Conservation (phyloP, 2,888 invertebrate species). For the Eubasilissa splendida region DNA sequence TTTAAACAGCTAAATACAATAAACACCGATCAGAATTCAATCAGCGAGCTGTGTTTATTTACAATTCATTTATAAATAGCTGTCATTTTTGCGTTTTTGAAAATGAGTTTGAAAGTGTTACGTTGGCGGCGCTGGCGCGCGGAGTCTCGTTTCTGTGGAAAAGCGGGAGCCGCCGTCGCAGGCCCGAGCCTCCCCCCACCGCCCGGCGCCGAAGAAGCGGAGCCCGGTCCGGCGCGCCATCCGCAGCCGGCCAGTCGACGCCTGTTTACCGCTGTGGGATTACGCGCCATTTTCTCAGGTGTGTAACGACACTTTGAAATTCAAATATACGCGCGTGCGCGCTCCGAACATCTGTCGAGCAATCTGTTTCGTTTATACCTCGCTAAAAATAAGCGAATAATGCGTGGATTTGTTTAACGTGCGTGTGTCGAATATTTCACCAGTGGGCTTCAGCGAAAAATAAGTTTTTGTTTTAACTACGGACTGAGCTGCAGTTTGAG, state of each 20-base stretch:
- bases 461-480: too few species aligned
- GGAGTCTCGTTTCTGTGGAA: neutral
- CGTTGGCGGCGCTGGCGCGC: conserved; percentile 9
- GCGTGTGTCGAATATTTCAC: neutral
- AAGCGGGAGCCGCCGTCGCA: neutral
- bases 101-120: neutral
- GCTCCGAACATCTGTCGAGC: neutral
- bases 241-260: conserved; percentile 21
- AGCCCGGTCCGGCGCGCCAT: neutral
- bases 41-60: too few species aligned
- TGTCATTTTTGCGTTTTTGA: too few species aligned
- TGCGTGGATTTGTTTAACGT: conserved; percentile 1
- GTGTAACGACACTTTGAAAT: conserved; percentile 23
- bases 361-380: conserved; percentile 2
- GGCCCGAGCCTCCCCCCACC: neutral
- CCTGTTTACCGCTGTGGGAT: conserved; percentile 16
- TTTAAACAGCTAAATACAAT: too few species aligned
- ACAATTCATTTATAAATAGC: too few species aligned
- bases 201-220: neutral
- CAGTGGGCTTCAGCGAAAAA: neutral
- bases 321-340: conserved; percentile 7
- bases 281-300: conserved; percentile 44
- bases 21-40: too few species aligned
- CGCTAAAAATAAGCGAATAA: conserved; percentile 14
- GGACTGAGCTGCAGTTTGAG: too few species aligned